phyloP scores from a whole-genome alignment of 2,797 vertebrate species.

The Momotus momota region DNA sequence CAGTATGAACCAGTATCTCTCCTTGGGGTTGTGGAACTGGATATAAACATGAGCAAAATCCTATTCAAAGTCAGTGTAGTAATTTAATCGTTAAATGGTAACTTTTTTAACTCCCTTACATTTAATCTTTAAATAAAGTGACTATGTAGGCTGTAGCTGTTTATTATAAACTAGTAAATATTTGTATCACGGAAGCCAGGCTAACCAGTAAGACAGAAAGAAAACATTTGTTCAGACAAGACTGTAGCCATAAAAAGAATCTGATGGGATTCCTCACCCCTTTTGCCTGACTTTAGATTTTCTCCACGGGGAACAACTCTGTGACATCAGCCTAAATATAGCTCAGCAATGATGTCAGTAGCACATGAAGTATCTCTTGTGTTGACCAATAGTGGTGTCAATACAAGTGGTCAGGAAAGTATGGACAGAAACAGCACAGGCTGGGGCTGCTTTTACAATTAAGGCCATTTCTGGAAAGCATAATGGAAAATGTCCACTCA shows the following conservation, averaged over 20 bases:
- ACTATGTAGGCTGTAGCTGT: conserved; percentile 64
- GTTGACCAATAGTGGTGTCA: fast-evolving
- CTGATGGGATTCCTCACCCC: conserved; percentile 33
- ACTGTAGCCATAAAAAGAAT: conserved; percentile 63
- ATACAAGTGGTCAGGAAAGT: not conserved
- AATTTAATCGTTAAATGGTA: conserved; percentile 52
- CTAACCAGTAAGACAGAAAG: conserved; percentile 43
- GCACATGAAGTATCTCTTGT: not conserved
- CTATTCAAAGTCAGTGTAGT: conserved; percentile 22
- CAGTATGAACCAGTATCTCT: not conserved
- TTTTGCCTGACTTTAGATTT: conserved; percentile 37
- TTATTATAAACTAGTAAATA: conserved; percentile 68
- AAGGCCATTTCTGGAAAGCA: not conserved
- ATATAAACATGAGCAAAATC: conserved; percentile 31
- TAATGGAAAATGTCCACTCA: not conserved
- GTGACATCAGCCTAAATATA: conserved; percentile 34
- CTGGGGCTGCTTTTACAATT: not conserved
- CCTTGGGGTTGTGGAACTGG: not conserved
- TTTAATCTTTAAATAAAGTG: conserved; percentile 67
- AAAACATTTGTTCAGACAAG: conserved; percentile 71
- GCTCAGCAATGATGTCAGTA: not conserved
- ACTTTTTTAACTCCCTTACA: conserved; percentile 44
- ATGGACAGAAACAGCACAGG: not conserved
- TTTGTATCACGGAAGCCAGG: conserved; percentile 47
- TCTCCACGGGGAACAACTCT: not conserved